phyloP scores from a whole-genome alignment of 2,113 vertebrate genomes.

The Syngnathus typhle region DNA sequence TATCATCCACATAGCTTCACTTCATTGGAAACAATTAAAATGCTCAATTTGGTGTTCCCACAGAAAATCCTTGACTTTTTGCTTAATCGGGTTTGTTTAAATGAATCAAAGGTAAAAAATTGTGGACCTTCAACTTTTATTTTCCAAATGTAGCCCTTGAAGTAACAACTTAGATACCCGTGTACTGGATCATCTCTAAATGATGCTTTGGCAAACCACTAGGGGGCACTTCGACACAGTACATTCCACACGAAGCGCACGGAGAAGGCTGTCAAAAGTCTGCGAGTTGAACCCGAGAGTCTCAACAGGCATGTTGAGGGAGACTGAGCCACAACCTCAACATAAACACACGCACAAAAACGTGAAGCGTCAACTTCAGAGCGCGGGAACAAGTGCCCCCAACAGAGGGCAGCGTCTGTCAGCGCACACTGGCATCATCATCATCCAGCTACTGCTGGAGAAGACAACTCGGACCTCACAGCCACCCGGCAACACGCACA shows the following conservation, averaged over 20 bases:
- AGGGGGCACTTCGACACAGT: slow-evolving; percentile 67
- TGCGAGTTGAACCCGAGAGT: slow-evolving; percentile 22
- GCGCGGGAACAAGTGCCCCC: slow-evolving; percentile 27
- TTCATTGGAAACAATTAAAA: background rate
- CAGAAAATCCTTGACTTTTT: background rate
- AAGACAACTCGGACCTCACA: slow-evolving; percentile 22
- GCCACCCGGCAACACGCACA: slow-evolving; percentile 20
- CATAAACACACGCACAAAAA: slow-evolving; percentile 17
- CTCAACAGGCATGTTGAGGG: slow-evolving; percentile 18
- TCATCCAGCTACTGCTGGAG: slow-evolving; percentile 22
- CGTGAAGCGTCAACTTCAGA: slow-evolving; percentile 23
- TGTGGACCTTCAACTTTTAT: background rate
- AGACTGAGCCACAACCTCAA: slow-evolving; percentile 17
- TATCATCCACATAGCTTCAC: background rate
- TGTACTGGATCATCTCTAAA: background rate
- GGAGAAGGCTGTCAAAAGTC: slow-evolving; percentile 23
- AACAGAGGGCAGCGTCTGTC: slow-evolving; percentile 21
- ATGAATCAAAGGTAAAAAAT: background rate
- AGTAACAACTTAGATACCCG: background rate
- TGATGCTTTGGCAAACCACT: slow-evolving; percentile 43
- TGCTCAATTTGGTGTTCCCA: background rate
- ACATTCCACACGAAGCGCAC: slow-evolving; percentile 19
- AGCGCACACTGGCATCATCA: background rate
- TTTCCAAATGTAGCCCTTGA: background rate
- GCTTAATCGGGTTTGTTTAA: background rate